Conservation (phyloP, 2,113 vertebrate species). For the Puntigrus tetrazona region DNA sequence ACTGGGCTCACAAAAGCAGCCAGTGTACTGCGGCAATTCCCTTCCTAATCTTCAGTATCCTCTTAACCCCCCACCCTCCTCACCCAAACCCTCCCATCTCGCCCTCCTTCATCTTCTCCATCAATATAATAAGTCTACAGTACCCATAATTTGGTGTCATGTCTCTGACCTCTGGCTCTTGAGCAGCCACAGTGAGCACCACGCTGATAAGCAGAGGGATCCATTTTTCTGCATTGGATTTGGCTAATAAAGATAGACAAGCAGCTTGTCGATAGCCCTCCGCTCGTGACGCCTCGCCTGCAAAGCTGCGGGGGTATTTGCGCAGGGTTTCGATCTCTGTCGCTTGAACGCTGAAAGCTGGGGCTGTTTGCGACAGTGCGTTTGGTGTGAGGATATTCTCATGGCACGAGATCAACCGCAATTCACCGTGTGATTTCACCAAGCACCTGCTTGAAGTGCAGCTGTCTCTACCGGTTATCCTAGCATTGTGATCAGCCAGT, state of each 20-base stretch:
- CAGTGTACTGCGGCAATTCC: slow-evolving; percentile 61
- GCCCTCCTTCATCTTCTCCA: slow-evolving; percentile 55
- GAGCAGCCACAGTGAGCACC: slow-evolving; percentile 50
- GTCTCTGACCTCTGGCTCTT: slow-evolving; percentile 61
- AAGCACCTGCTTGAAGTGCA: slow-evolving; percentile 26
- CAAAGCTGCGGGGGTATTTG: slow-evolving; percentile 10
- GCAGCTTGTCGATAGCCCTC: slow-evolving; percentile 47
- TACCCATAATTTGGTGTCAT: slow-evolving; percentile 61
- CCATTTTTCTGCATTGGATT: slow-evolving; percentile 58
- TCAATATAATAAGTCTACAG: slow-evolving; percentile 63
- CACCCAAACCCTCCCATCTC: slow-evolving; percentile 9
- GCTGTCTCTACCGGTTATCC: slow-evolving; percentile 30
- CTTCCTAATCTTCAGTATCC: slow-evolving; percentile 64
- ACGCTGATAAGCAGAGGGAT: slow-evolving; percentile 58
- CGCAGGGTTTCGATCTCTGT: background rate
- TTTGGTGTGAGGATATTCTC: slow-evolving; percentile 16
- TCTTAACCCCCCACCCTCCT: slow-evolving; percentile 56
- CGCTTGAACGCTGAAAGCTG: background rate
- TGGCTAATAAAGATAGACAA: slow-evolving; percentile 65
- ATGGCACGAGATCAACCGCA: background rate
- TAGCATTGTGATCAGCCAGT: background rate
- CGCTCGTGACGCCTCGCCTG: background rate
- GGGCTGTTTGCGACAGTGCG: background rate
- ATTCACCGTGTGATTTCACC: background rate
- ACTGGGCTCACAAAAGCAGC: slow-evolving; percentile 61